Evolutionary conservation across 2,888 invertebrate genomes (phyloP).

Genomic region (Lasioglossum oenotherae): DNA sequence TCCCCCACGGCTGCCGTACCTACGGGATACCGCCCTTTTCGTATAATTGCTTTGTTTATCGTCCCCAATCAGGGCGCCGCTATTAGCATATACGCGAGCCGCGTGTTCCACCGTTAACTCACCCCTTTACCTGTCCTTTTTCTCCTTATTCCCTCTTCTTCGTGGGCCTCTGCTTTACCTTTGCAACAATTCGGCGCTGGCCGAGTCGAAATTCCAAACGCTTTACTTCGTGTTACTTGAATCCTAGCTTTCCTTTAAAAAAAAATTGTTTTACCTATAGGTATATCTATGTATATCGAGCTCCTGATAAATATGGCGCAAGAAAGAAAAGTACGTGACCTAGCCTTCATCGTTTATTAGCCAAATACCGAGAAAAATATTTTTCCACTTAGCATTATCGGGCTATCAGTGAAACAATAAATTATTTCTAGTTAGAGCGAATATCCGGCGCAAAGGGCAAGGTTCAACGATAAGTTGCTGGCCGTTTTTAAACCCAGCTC

Average conservation of each 20-base stretch:
- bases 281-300: background rate
- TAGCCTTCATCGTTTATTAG: background rate
- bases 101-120: conserved; percentile 49
- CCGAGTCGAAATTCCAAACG: background rate
- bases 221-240: too few relatives aligned
- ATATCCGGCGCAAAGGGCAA: background rate
- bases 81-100: conserved; percentile 81
- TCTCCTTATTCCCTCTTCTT: conserved; percentile 29
- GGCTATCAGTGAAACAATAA: background rate
- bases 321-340: background rate
- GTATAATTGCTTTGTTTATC: conserved; percentile 84
- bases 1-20: conserved; percentile 59
- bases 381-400: background rate
- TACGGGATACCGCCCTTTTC: conserved; percentile 76
- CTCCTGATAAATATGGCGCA: background rate
- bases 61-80: conserved; percentile 78
- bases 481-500: background rate
- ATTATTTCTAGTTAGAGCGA: background rate
- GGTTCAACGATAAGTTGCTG: background rate
- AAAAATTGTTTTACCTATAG: too few relatives aligned
- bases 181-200: background rate
- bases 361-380: background rate
- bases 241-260: too few relatives aligned
- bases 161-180: background rate
- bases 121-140: conserved; percentile 41